phyloP scores from a whole-genome alignment of 2,888 invertebrate species.

The Globia sparganii region DNA sequence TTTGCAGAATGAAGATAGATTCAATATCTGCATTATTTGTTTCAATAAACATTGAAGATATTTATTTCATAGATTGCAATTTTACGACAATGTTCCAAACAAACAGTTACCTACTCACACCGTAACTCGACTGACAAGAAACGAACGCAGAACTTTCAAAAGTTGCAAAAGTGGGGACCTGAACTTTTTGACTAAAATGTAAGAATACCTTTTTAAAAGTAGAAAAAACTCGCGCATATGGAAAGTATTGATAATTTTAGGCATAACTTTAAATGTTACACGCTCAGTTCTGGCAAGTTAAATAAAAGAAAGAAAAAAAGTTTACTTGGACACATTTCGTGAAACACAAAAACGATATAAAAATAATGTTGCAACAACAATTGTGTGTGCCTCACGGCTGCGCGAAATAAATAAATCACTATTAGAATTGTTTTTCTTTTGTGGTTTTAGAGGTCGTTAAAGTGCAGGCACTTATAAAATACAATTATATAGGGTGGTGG shows the following conservation, averaged over 20 bases:
- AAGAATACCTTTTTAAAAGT: conserved; percentile 22
- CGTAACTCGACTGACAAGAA: conserved; percentile 25
- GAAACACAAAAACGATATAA: no score
- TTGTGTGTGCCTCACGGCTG: no score
- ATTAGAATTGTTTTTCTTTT: no score
- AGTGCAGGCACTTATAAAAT: no score
- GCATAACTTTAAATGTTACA: not conserved
- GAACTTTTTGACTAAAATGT: conserved; percentile 50
- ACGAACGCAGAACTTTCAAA: conserved; percentile 36
- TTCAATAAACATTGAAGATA: not conserved
- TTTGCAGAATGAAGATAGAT: no score
- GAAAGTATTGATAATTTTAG: not conserved
- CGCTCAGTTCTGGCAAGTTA: not conserved
- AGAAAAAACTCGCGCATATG: not conserved
- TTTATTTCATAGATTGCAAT: not conserved
- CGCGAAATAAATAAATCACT: no score
- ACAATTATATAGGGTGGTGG: no score
- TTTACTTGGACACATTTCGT: no score
- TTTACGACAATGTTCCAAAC: not conserved
- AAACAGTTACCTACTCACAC: conserved; percentile 8
- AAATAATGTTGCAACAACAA: no score
- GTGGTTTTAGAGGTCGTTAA: no score
- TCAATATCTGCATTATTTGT: no score
- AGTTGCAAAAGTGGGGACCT: conserved; percentile 28
- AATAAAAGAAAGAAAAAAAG: no score